Base-by-base conservation (phyloP, 1,140 invertebrate genomes). In the Drosophila saltans region DNA sequence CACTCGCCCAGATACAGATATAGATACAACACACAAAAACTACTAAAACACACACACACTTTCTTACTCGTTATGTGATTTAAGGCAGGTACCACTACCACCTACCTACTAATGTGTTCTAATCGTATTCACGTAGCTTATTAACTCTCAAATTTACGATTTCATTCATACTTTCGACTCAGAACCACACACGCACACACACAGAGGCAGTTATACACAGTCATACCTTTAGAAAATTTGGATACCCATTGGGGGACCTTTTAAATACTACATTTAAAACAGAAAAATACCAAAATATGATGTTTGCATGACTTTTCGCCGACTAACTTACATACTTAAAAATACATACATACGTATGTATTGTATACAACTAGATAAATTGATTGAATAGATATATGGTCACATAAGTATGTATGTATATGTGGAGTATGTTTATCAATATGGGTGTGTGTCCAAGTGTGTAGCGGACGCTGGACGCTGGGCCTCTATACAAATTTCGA, bases 121-220 rank as follows among this genome's bases (percentile, higher is more conserved):
- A 69, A 69, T 73, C 66, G 57, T 43, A 63, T 55, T 63, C 66
- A 63, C 60, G 40, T 26, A 26, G 41, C 41, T 64, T 64, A 56
- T 43, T 65, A 65, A 43, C 43, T 59, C 26, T 10, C 6, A 64
- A 69, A 69, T 74, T 69, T 69, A 74, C 66, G 72, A 65, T 69
- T 74, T 69, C 55, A 74, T 74, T 74, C 72, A 69, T 61, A 58
- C 45, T 45, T 21, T 45, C 21, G 40, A 39, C n/a, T 21, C 33
- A 39, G 33, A 59, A 24, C 16, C 30, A 36, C 33, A 10, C 45
- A 52, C 45, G 21, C 6, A 24, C 2, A 41, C 39, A 55, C 55
- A 30, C 28, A 30, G 28, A 30, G 4, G 4, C 2, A 30, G 28
- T 2, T 30, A 30, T 4, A 30, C 28, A 30, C 28, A 30, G 28